Evolutionary conservation across 64 coral and sea anemone species (phyloP), one percentile per base, ranked within the genome.

Genomic region (Stylophora pistillata): DNA sequence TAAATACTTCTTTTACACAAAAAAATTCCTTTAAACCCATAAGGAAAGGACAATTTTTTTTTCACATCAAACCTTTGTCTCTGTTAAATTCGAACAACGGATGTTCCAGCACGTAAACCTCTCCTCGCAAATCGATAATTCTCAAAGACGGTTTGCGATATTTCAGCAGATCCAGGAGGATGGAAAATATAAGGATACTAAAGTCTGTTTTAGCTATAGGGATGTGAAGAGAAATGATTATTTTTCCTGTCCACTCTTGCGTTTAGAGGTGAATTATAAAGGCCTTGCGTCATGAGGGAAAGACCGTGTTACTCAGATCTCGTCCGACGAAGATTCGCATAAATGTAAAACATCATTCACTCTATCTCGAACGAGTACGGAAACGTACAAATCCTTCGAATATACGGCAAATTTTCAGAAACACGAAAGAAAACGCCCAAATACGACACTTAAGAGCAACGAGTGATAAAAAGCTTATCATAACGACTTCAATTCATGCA

Each of bases 401-500:
- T 34, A 70, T 41, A 23, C 13, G n/a, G 2, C 59, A 68, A 68
- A 21, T 34, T 53, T 31, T 55, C 13, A 28, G 10, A 69, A 69
- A 84, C 26, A 9, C 33, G 17, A n/a, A 69, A 53, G n/a, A 37
- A 84, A 53, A 69, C 66, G 30, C 60, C 61, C 80, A 33, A 41
- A 84, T 84, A 37, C 32, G 80, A 84, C 60, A 84, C 21, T 68
- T 69, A 12, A 68, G 5, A 69, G 18, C 79, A 47, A 21, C 17
- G 32, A 56, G 9, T 56, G 79, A 82, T 82, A 84, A 84, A 78
- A 84, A 84, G 80, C 80, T 53, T 84, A 82, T 66, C 58, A 47
- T 58, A 82, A 84, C 75, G 75, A 15, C 75, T 25, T 26, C 64
- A 37, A 33, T 33, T 82, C 59, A 82, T 84, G 62, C 59, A 41